Percentiles rank a stretch among this genome's conserved stretches.
Conservation (phyloP, 2,797 vertebrate species). For the Gymnothorax reevesii region DNA sequence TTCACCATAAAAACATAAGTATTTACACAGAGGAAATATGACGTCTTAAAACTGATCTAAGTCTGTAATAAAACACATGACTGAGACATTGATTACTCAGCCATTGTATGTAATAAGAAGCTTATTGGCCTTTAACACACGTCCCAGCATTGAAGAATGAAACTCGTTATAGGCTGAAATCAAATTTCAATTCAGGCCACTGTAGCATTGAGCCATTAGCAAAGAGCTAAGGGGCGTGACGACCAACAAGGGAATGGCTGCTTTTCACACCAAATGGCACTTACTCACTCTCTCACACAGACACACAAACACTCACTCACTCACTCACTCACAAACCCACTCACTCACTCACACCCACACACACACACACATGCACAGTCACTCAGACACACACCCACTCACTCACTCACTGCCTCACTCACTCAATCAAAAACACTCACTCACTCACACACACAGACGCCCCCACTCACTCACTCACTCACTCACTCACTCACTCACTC, state of each 20-base stretch:
- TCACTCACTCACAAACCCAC: too few species aligned
- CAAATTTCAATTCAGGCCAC: conserved; percentile 25
- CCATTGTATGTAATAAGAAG: not conserved
- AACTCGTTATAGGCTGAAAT: conserved; percentile 7
- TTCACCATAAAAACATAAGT: not conserved
- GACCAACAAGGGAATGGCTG: conserved; percentile 36
- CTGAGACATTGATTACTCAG: not conserved
- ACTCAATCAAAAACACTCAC: too few species aligned
- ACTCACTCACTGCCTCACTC: too few species aligned
- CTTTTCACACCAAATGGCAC: not conserved
- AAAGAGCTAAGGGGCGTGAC: conserved; percentile 29
- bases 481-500: too few species aligned
- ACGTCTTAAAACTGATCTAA: not conserved
- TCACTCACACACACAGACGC: too few species aligned
- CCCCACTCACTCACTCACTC: too few species aligned
- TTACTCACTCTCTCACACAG: conserved; percentile 46
- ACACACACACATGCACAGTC: too few species aligned
- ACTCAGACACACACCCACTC: too few species aligned
- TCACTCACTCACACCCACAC: too few species aligned
- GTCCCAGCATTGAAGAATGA: conserved; percentile 23
- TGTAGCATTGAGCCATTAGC: not conserved
- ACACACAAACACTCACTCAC: too few species aligned
- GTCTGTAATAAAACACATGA: not conserved
- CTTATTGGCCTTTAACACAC: not conserved
- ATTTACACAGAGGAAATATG: not conserved